Conservation (phyloP, 2,797 vertebrate genomes). For the Dromococcyx pavoninus region DNA sequence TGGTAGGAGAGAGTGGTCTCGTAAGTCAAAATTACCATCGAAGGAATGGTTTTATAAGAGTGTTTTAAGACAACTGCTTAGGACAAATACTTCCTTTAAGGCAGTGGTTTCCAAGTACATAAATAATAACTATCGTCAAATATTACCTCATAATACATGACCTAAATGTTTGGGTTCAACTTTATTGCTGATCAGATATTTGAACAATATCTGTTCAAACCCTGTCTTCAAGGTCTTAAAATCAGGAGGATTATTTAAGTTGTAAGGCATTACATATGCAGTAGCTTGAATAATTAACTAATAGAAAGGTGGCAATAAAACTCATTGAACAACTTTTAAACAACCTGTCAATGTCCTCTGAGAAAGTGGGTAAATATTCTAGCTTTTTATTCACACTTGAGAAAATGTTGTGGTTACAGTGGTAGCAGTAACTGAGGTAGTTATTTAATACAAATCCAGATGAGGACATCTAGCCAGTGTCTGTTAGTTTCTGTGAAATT, state of each 20-base stretch:
- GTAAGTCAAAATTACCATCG: background rate
- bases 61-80: background rate
- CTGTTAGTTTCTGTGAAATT: background rate
- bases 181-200: background rate
- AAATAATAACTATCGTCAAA: background rate
- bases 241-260: background rate
- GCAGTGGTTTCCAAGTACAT: background rate
- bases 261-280: background rate
- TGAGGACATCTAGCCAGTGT: background rate
- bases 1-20: background rate
- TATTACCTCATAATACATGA: background rate
- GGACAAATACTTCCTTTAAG: background rate
- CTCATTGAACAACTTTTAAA: background rate
- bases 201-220: background rate
- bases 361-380: background rate
- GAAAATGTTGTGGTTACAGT: background rate
- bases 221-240: background rate
- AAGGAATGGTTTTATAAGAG: background rate
- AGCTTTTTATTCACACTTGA: background rate
- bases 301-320: background rate
- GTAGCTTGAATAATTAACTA: background rate
- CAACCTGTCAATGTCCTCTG: background rate
- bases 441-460: background rate
- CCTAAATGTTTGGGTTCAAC: background rate
- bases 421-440: background rate